Conservation (phyloP, 2,888 invertebrate species). For the Meiosimyza platycephala region DNA sequence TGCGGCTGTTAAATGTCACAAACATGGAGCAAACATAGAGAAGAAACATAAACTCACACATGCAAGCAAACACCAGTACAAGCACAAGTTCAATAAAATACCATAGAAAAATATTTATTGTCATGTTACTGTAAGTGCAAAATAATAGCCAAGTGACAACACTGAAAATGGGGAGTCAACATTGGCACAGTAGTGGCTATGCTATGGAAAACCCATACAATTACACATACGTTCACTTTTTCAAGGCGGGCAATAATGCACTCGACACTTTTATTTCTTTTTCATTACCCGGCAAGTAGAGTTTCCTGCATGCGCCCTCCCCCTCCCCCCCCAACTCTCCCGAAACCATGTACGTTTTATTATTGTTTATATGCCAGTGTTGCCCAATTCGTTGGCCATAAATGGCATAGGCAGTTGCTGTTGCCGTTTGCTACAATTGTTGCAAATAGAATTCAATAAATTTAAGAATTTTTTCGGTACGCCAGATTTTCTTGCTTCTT, state of each 20-base stretch:
- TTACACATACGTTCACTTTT: constrained; percentile 20
- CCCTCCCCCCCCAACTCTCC: neutral
- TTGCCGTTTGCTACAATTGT: constrained; percentile 9
- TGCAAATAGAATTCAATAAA: constrained; percentile 33
- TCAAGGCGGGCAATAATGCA: constrained; percentile 47
- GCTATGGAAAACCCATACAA: constrained; percentile 34
- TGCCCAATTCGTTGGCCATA: constrained; percentile 17
- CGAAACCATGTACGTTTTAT: constrained; percentile 16
- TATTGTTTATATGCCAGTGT: constrained; percentile 32
- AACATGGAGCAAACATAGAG: too few species aligned
- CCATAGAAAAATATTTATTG: constrained; percentile 50
- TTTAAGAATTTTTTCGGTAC: constrained; percentile 25
- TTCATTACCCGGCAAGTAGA: constrained; percentile 44
- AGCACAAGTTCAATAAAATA: constrained; percentile 44
- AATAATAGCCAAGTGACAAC: constrained; percentile 44
- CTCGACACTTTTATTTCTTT: constrained; percentile 53
- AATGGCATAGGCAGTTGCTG: neutral
- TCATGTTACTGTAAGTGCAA: constrained; percentile 49
- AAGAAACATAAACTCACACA: constrained; percentile 10
- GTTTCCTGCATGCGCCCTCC: neutral
- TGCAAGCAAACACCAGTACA: constrained; percentile 24
- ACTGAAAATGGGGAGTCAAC: constrained; percentile 13
- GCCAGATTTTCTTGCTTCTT: neutral
- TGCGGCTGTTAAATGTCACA: constrained; percentile 49
- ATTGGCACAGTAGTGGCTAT: constrained; percentile 15